Conservation (phyloP, 1,140 invertebrate species). For the Apis laboriosa region DNA sequence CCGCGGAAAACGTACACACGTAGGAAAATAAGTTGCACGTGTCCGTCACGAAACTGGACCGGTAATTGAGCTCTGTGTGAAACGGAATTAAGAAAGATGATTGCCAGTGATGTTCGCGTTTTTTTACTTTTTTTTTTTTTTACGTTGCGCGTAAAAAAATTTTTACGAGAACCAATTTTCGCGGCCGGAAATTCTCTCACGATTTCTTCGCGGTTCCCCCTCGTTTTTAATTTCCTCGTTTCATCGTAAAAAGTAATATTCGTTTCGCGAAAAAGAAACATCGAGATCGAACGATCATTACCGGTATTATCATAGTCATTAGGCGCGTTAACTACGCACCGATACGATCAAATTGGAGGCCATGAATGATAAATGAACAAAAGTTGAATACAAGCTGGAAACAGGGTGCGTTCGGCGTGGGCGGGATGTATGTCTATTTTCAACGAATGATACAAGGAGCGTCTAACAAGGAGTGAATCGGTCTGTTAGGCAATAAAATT, state of each 20-base stretch:
- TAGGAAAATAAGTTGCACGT: slow-evolving; percentile 28
- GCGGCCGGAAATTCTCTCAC: no score
- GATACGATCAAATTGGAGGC: neutral
- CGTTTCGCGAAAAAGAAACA: no score
- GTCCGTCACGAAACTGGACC: slow-evolving; percentile 35
- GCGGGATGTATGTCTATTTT: neutral
- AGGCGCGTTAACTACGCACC: neutral
- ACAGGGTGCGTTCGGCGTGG: neutral
- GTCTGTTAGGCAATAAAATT: neutral
- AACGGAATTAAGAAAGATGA: slow-evolving; percentile 43
- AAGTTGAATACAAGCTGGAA: neutral
- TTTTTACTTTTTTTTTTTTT: slow-evolving; percentile 15
- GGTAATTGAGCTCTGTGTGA: slow-evolving; percentile 18
- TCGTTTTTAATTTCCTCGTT: neutral
- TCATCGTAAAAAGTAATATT: no score
- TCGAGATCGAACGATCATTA: neutral
- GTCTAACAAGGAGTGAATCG: neutral
- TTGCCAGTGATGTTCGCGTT: slow-evolving; percentile 19
- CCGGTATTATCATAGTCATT: neutral
- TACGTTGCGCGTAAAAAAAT: neutral
- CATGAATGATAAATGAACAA: neutral
- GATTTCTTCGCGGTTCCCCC: neutral
- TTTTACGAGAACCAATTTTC: no score
- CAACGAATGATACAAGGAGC: neutral
- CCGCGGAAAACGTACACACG: neutral